phyloP scores from a whole-genome alignment of 2,888 invertebrate species.

The Thelaira solivaga region DNA sequence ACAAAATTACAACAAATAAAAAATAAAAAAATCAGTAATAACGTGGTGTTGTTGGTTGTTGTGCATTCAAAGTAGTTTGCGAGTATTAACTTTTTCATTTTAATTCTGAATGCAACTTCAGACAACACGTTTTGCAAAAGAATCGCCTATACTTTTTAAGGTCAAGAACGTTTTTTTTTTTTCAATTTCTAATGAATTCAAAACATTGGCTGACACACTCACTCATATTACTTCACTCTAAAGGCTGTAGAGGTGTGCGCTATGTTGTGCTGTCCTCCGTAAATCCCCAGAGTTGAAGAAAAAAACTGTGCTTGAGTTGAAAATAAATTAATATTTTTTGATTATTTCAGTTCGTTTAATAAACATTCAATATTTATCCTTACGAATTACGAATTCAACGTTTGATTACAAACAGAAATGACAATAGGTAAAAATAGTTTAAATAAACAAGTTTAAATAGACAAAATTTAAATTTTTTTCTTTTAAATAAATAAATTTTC shows the following conservation, averaged over 20 bases:
- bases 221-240: conserved; percentile 18
- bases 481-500: no score
- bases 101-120: not conserved
- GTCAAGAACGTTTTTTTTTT: conserved; percentile 54
- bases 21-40: conserved; percentile 18
- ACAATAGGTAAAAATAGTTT: no score
- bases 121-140: conserved; percentile 29
- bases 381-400: no score
- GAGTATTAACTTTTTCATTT: conserved; percentile 39
- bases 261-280: not conserved
- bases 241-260: not conserved
- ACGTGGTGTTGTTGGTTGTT: no score
- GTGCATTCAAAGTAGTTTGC: conserved; percentile 21
- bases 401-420: no score
- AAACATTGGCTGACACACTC: conserved; percentile 36
- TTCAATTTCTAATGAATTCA: conserved; percentile 30
- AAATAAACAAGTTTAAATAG: no score
- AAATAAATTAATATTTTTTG: not conserved
- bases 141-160: conserved; percentile 37
- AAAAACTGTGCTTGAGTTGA: not conserved
- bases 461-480: no score
- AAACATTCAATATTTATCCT: no score
- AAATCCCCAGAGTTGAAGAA: conserved; percentile 18
- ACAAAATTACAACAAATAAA: conserved; percentile 5
- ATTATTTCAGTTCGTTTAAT: no score